Base-by-base conservation (phyloP, 2,113 vertebrate genomes). In the Marmota monax region DNA sequence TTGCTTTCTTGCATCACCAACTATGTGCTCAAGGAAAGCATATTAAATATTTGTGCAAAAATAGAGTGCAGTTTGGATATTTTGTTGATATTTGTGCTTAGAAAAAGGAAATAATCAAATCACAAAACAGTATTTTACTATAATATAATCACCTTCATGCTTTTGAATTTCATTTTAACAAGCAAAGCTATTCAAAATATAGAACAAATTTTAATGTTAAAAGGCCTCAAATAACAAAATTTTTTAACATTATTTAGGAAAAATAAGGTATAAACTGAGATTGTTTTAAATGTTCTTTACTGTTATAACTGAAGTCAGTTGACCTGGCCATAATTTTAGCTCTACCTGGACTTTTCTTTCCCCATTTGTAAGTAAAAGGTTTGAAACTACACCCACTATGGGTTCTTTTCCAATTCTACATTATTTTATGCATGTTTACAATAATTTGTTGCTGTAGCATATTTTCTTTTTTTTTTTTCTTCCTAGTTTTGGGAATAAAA, bases 61-160 rank as follows among this genome's bases (percentile, higher is more conserved):
- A 48, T 69, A 48, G 37, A 88, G 27, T 6, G n/a, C 14, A 45
- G 9, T 56, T 48, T 84, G 17, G 37, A 3, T 96, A 72, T 80
- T 88, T 58, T 92, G 32, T 53, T 94, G 65, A 91, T 84, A 90
- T 92, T 45, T 7, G 45, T 45, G 45, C 45, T 86, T 86, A 83
- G 84, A 5, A 74, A 88, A 78, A 88, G 18, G 11, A 58, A 82
- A 51, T 69, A 82, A 13, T 48, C 51, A 77, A n/a, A 82, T 58
- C 22, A 11, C 27, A 82, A 77, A 53, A 56, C 29, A 56, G 42
- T 91, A 42, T 65, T 91, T 89, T 76, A 48, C 17, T 69, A 0
- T 69, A 42, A 22, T 88, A 45, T 88, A 88, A 84, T 94, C 4
- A 82, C 53, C 22, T 69, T 69, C 86, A 0, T 58, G 27, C 42